These are phyloP conservation scores for Ciona savignyi DNA, from an alignment of 23 tunicate species.

Conservation along the genomic window DNA sequence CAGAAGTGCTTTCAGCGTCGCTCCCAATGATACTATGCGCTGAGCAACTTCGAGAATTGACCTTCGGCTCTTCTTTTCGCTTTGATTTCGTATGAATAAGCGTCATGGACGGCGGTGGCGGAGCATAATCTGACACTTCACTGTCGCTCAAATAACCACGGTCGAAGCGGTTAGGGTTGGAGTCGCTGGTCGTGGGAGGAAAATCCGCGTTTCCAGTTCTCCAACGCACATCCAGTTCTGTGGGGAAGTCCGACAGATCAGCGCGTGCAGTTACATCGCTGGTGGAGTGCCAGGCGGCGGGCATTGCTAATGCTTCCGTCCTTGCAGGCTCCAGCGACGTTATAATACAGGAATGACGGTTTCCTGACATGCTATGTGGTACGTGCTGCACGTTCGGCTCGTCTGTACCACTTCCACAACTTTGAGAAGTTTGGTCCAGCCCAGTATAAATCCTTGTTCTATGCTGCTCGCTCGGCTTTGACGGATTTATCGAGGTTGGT, in stretches of 20 bases:
- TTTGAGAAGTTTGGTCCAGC: background rate
- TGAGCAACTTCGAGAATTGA: background rate
- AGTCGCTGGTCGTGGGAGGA: background rate
- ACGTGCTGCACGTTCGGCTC: background rate
- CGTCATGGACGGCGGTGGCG: slow-evolving; percentile 22
- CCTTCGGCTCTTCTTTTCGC: background rate
- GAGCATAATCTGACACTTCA: slow-evolving; percentile 20
- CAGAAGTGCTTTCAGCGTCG: slow-evolving; percentile 11
- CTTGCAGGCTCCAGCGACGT: background rate
- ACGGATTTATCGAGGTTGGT: background rate
- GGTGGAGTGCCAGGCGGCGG: slow-evolving; percentile 1
- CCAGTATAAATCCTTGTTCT: background rate
- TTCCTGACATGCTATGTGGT: background rate
- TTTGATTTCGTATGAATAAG: background rate
- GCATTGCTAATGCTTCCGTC: background rate
- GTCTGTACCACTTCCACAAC: background rate
- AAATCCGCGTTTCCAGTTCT: background rate
- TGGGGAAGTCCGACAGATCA: background rate
- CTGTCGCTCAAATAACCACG: slow-evolving; percentile 26
- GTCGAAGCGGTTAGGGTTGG: background rate
- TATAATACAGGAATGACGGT: background rate
- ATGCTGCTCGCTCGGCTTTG: background rate
- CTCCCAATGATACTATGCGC: background rate
- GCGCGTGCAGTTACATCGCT: background rate
- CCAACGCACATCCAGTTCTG: slow-evolving; percentile 3